Base-by-base conservation (phyloP, 2,888 invertebrate genomes). In the Brachypterus glaber region DNA sequence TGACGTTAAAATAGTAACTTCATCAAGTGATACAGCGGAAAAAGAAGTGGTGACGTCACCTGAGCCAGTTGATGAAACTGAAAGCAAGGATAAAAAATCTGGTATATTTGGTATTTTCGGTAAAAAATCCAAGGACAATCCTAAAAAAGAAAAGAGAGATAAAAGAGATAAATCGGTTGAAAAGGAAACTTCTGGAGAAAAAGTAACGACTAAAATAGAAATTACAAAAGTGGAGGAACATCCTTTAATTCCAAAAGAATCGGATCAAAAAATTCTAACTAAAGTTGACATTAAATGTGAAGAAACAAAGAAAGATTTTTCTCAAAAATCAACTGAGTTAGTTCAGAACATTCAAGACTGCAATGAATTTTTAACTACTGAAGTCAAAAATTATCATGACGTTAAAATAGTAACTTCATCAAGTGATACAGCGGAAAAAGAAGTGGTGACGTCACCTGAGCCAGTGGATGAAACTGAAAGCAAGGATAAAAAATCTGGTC, bases 21-120 rank as follows among this genome's bases (percentile, higher is more conserved):
- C n/a, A n/a, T n/a, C n/a, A n/a, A n/a, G n/a, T n/a, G n/a, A n/a
- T n/a, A n/a, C n/a, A n/a, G n/a, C n/a, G n/a, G n/a, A n/a, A n/a
- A n/a, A 38, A n/a, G 43, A 41, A 8, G 50, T 48, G 32, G 42
- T 46, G 30, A 34, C 39, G 5, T 48, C 46, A 34, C 47, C 53
- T 13, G n/a, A n/a, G n/a, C n/a, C 39, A 7, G 48, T 46, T 33
- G 47, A 52, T 13, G n/a, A n/a, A n/a, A n/a, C n/a, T n/a, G n/a
- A n/a, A n/a, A n/a, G n/a, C n/a, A n/a, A n/a, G n/a, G n/a, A n/a
- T n/a, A n/a, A n/a, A n/a, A n/a, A n/a, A n/a, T 15, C 38, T 4
- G 51, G 54, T 9, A 31, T 55, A 5, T 54, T 55, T 33, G 46
- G 51, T 32, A 50, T 54, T 15, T 54, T 55, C 32, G 48, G 52